Conservation (phyloP, 1,140 invertebrate genomes). For the Cydia strobilella region DNA sequence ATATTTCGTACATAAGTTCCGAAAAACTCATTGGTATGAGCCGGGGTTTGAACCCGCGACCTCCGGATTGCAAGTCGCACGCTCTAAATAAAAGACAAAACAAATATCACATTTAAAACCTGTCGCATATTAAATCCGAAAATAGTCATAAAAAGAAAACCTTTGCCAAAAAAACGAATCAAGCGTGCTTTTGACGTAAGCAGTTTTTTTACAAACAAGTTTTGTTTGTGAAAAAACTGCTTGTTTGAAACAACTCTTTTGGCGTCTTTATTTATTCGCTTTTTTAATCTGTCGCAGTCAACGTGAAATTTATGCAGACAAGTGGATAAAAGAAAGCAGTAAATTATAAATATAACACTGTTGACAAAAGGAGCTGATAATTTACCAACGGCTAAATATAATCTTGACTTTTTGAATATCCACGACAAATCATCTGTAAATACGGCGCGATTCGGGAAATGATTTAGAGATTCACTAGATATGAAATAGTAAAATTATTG, state of each 20-base stretch:
- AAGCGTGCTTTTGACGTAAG: neutral
- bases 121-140: neutral
- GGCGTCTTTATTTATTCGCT: neutral
- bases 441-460: no score
- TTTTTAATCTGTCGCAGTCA: neutral
- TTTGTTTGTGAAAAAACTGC: no score
- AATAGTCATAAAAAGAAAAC: constrained; percentile 1
- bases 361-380: neutral
- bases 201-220: neutral
- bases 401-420: no score
- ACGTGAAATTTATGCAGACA: neutral
- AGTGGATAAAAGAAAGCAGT: neutral
- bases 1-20: no score
- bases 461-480: no score
- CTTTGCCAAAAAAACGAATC: constrained; percentile 4
- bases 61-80: no score
- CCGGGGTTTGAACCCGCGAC: no score
- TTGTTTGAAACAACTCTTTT: neutral
- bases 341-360: neutral
- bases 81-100: neutral
- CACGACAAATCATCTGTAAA: no score
- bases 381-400: neutral
- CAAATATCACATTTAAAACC: neutral
- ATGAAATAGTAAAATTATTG: no score
- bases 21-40: no score